Conservation (phyloP, 2,113 vertebrate genomes). For the Cricetomys ansorgei region DNA sequence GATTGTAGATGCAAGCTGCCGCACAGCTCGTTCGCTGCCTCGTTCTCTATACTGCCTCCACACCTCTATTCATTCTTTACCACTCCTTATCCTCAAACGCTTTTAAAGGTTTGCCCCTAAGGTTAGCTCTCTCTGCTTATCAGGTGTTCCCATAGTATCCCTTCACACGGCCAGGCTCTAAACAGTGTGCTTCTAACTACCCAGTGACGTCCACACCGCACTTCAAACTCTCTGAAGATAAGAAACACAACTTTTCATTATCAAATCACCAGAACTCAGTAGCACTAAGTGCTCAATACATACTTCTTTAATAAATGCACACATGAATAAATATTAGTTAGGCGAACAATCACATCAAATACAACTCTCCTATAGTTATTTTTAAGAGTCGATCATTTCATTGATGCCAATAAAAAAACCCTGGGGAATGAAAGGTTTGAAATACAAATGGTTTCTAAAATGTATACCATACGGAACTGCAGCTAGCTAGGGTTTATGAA, state of each 20-base stretch:
- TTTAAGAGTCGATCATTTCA: conserved; percentile 45
- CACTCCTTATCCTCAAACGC: neutral
- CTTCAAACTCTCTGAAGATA: conserved; percentile 22
- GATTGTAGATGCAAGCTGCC: too few species aligned
- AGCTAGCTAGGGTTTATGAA: conserved; percentile 51
- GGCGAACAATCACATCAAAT: conserved; percentile 2
- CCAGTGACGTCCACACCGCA: neutral
- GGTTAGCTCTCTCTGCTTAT: neutral
- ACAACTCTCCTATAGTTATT: conserved; percentile 51
- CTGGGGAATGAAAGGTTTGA: conserved; percentile 45
- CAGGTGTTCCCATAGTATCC: neutral
- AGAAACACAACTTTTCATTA: conserved; percentile 48
- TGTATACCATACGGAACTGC: conserved; percentile 39
- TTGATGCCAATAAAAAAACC: conserved; percentile 45
- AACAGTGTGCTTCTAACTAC: neutral
- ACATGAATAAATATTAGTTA: conserved; percentile 39
- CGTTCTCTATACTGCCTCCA: neutral
- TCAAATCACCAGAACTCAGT: conserved; percentile 26
- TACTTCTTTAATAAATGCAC: conserved; percentile 51
- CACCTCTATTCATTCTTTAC: neutral
- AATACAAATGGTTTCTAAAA: conserved; percentile 53
- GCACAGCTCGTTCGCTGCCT: neutral
- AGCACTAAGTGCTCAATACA: conserved; percentile 12
- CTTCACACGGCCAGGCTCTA: neutral
- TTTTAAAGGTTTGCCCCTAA: neutral